phyloP scores from a whole-genome alignment of 2,888 invertebrate genomes.

The Athripsodes cinereus region DNA sequence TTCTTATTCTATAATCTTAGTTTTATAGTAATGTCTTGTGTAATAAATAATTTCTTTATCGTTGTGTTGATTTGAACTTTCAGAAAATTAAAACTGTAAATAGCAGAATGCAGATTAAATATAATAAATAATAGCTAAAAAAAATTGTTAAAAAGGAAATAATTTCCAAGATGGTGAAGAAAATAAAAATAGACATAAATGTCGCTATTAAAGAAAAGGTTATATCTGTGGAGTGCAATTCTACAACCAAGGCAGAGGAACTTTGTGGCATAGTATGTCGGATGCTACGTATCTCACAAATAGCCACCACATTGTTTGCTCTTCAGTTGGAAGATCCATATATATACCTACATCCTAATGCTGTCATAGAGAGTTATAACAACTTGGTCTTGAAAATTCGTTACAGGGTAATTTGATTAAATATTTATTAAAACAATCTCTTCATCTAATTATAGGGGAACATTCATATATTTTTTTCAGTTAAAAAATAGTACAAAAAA shows the following conservation, averaged over 20 bases:
- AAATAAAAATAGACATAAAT: conserved; percentile 6
- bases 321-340: conserved; percentile 58
- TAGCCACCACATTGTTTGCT: conserved; percentile 72
- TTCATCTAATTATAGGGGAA: too few species aligned
- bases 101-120: too few species aligned
- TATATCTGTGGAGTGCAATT: conserved; percentile 1
- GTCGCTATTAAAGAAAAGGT: conserved; percentile 14
- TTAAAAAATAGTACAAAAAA: too few species aligned
- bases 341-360: conserved; percentile 65
- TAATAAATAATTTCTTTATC: too few species aligned
- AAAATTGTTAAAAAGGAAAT: too few species aligned
- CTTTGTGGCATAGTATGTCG: conserved; percentile 66
- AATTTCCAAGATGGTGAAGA: conserved; percentile 8
- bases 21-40: too few species aligned
- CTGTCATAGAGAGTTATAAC: conserved; percentile 43
- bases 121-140: too few species aligned
- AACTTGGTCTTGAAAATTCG: conserved; percentile 73
- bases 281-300: conserved; percentile 65
- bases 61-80: too few species aligned
- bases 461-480: too few species aligned
- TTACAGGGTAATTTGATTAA: conserved; percentile 56
- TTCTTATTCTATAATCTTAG: too few species aligned
- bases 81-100: too few species aligned
- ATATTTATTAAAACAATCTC: not conserved
- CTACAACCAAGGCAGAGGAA: conserved; percentile 57